Conservation (phyloP, 1,140 invertebrate genomes). For the Pachyrhynchus sulphureomaculatus region DNA sequence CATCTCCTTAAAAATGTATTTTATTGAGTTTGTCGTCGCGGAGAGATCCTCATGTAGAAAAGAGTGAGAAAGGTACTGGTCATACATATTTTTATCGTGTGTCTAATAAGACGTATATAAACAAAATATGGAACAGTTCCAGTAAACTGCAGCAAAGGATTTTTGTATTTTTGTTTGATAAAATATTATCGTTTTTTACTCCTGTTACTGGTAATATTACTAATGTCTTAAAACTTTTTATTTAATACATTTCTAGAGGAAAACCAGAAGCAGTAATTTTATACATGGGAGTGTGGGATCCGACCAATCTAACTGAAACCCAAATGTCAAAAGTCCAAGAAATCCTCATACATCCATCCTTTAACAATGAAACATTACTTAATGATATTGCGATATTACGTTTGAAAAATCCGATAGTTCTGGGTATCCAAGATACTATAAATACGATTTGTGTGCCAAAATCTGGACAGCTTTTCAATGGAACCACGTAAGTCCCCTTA, state of each 20-base stretch:
- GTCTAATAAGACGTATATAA: too few relatives aligned
- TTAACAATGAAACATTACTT: constrained; percentile 55
- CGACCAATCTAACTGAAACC: constrained; percentile 22
- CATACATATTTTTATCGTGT: too few relatives aligned
- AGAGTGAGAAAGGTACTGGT: too few relatives aligned
- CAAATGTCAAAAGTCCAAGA: constrained; percentile 31
- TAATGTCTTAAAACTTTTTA: too few relatives aligned
- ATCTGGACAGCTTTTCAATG: constrained; percentile 34
- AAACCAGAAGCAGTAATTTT: constrained; percentile 32
- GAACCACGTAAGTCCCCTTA: constrained; percentile 38
- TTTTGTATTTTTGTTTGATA: too few relatives aligned
- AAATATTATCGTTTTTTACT: too few relatives aligned
- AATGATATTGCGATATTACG: constrained; percentile 68
- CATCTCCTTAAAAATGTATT: too few relatives aligned
- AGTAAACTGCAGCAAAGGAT: too few relatives aligned
- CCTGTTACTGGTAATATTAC: too few relatives aligned
- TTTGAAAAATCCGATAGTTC: constrained; percentile 54
- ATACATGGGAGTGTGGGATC: constrained; percentile 37
- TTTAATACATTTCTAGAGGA: constrained; percentile 27
- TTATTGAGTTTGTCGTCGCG: too few relatives aligned
- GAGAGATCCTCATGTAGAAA: too few relatives aligned
- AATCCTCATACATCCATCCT: constrained; percentile 56
- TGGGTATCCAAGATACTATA: constrained; percentile 55
- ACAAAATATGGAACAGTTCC: too few relatives aligned
- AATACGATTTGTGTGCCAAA: constrained; percentile 60